phyloP scores from a whole-genome alignment of 2,113 vertebrate species.

The Hirundichthys speculiger region DNA sequence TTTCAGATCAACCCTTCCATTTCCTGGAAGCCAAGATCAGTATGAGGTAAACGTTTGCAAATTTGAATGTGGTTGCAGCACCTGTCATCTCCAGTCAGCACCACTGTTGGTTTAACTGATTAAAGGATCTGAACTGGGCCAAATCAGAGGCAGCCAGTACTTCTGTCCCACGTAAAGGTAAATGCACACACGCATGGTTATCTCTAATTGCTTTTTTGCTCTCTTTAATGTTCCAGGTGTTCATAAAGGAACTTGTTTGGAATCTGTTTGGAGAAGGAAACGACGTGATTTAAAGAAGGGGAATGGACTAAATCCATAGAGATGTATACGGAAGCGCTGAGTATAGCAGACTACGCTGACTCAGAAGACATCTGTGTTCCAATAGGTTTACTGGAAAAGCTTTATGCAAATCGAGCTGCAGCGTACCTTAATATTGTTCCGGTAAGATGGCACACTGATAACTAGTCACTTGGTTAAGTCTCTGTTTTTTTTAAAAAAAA shows the following conservation, averaged over 20 bases:
- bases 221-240: conserved; percentile 80
- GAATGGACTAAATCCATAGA: conserved; percentile 89
- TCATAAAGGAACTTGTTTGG: conserved; percentile 90
- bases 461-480: neutral
- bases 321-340: conserved; percentile 94
- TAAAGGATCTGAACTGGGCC: neutral
- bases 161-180: neutral
- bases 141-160: neutral
- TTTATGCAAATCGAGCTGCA: conserved; percentile 92
- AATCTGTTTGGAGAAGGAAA: conserved; percentile 96
- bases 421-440: conserved; percentile 91
- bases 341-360: conserved; percentile 91
- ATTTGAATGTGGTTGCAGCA: neutral
- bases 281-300: conserved; percentile 88
- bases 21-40: conserved; percentile 90
- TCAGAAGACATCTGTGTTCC: conserved; percentile 90
- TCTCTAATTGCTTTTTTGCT: neutral
- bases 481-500: neutral
- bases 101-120: neutral
- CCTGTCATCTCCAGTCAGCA: neutral
- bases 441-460: conserved; percentile 45
- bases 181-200: too few relatives aligned
- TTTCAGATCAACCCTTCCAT: conserved; percentile 92
- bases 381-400: conserved; percentile 86
- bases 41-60: conserved; percentile 86